Percentiles rank a stretch among this genome's conserved stretches.
These are phyloP conservation scores for Leucopternis melanops DNA, from an alignment of 2,113 vertebrate species.

Conservation along the genomic window DNA sequence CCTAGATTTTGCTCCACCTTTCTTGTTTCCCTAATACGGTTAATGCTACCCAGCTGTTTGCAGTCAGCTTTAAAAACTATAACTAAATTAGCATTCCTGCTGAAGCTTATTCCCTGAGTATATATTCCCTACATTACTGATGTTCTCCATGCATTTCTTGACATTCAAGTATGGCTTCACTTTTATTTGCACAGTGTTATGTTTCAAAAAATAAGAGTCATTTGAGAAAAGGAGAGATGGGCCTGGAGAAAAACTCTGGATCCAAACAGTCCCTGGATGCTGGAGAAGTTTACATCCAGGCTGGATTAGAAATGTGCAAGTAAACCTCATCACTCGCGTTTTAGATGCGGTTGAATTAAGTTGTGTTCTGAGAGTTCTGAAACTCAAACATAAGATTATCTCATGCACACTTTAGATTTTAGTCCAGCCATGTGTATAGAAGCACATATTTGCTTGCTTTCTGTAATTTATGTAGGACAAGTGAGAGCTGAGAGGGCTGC, in stretches of 20 bases:
- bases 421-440: not conserved
- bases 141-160: slow-evolving; percentile 52
- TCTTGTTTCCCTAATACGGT: slow-evolving; percentile 49
- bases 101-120: slow-evolving; percentile 56
- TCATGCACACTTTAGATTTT: not conserved
- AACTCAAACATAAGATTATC: not conserved
- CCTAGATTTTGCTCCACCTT: slow-evolving; percentile 62
- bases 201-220: slow-evolving; percentile 42
- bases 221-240: not conserved
- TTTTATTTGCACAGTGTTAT: slow-evolving; percentile 45
- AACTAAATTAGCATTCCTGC: slow-evolving; percentile 66
- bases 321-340: not conserved
- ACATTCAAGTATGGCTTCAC: slow-evolving; percentile 35
- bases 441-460: not conserved
- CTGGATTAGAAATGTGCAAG: slow-evolving; percentile 9
- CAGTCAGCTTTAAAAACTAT: slow-evolving; percentile 61
- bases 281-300: not conserved
- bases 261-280: not conserved
- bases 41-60: slow-evolving; percentile 69
- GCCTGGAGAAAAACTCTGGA: not conserved
- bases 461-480: not conserved
- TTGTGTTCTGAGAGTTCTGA: not conserved
- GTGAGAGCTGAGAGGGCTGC: not conserved
- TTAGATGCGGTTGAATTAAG: not conserved
- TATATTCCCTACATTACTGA: slow-evolving; percentile 46